Conservation (phyloP, 2,888 invertebrate genomes). For the Physocephala rufipes region DNA sequence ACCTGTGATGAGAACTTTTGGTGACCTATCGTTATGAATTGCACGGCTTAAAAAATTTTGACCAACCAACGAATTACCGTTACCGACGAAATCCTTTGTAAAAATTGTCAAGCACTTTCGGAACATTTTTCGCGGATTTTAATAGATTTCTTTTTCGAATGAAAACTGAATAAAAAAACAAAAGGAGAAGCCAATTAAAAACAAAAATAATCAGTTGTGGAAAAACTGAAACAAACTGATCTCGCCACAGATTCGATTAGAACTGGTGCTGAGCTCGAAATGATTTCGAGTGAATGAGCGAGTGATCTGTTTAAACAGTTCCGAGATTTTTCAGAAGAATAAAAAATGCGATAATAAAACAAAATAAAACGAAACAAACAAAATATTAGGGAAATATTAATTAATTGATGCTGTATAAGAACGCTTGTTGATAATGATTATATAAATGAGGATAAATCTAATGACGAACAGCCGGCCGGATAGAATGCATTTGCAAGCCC, state of each 20-base stretch:
- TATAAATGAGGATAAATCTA: not conserved
- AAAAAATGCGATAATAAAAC: too few relatives aligned
- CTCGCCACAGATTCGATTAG: conserved; percentile 11
- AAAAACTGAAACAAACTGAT: not conserved
- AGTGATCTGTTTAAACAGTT: conserved; percentile 23
- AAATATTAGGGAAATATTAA: conserved; percentile 7
- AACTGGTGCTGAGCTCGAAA: conserved; percentile 44
- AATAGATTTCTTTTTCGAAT: not conserved
- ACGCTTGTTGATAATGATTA: not conserved
- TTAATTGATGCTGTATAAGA: not conserved
- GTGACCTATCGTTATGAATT: conserved; percentile 52
- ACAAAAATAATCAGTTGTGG: too few relatives aligned
- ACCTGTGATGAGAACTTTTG: conserved; percentile 64
- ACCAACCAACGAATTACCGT: conserved; percentile 26
- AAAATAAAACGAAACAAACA: conserved; percentile 7
- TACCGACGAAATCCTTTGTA: conserved; percentile 42
- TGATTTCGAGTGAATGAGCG: conserved; percentile 52
- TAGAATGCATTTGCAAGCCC: too few relatives aligned
- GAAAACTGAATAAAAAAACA: not conserved
- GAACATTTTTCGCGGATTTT: conserved; percentile 48
- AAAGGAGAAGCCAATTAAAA: conserved; percentile 16
- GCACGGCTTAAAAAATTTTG: conserved; percentile 39
- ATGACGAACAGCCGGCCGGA: conserved; percentile 1
- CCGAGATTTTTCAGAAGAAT: not conserved
- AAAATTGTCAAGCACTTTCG: conserved; percentile 54